phyloP scores from a whole-genome alignment of 2,797 vertebrate species.

The Argya squamiceps region DNA sequence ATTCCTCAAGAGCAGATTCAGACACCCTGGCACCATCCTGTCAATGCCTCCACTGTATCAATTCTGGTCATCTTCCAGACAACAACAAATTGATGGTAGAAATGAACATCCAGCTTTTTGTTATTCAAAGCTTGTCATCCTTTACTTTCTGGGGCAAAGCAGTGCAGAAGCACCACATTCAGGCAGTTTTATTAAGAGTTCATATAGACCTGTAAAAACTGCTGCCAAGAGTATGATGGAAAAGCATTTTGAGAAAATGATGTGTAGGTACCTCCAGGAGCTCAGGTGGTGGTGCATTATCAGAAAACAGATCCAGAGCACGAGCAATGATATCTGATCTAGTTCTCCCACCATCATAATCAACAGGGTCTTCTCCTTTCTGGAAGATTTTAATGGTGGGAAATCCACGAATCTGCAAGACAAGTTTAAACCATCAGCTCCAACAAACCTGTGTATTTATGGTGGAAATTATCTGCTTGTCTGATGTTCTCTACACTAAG shows the following conservation, averaged over 20 bases:
- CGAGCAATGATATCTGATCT: slow-evolving; percentile 85
- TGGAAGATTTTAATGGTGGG: slow-evolving; percentile 97
- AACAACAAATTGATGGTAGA: neutral
- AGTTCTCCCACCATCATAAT: slow-evolving; percentile 91
- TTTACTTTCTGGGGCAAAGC: neutral
- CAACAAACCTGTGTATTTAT: neutral
- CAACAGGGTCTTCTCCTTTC: slow-evolving; percentile 91
- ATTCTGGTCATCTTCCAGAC: neutral
- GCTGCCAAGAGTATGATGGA: neutral
- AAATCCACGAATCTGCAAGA: slow-evolving; percentile 89
- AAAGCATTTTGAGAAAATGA: neutral
- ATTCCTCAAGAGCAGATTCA: neutral
- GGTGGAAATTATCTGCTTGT: neutral
- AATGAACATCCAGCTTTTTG: neutral
- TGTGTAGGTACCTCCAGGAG: slow-evolving; percentile 83
- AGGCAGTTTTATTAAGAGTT: neutral
- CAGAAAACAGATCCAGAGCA: slow-evolving; percentile 92
- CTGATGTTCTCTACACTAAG: neutral
- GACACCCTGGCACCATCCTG: neutral
- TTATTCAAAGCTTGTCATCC: neutral
- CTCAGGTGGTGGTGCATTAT: slow-evolving; percentile 88
- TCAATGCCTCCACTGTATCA: neutral
- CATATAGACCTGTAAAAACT: neutral
- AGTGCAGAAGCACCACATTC: neutral
- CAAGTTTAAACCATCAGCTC: neutral